Evolutionary conservation across 2,888 invertebrate species (phyloP).

Genomic region (Poecilobothrus nobilitatus): DNA sequence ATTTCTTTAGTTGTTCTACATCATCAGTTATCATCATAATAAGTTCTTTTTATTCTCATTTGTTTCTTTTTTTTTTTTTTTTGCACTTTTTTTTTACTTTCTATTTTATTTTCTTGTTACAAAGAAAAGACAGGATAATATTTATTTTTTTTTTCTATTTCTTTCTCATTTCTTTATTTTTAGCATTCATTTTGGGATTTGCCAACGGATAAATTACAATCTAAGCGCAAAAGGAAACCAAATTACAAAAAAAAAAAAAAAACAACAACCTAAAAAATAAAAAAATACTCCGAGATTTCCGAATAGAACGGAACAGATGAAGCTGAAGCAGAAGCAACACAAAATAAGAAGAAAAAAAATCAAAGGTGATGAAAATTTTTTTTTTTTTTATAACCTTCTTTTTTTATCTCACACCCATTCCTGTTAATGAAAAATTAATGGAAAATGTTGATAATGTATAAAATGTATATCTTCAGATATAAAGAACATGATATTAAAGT

Average conservation of each 20-base stretch:
- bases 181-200: background rate
- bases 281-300: too few relatives aligned
- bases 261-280: too few relatives aligned
- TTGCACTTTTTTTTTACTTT: too few relatives aligned
- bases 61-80: too few relatives aligned
- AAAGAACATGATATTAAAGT: background rate
- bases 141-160: background rate
- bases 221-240: background rate
- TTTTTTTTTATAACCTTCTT: background rate
- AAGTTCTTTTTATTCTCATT: background rate
- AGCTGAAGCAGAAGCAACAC: too few relatives aligned
- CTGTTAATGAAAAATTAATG: too few relatives aligned
- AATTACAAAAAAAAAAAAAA: background rate
- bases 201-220: slow-evolving; percentile 4
- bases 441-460: too few relatives aligned
- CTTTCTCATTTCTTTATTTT: background rate
- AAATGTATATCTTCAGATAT: too few relatives aligned
- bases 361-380: background rate
- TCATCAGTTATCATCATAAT: background rate
- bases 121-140: too few relatives aligned
- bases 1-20: background rate
- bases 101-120: background rate
- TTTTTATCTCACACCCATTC: too few relatives aligned
- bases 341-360: background rate
- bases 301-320: too few relatives aligned